Evolutionary conservation across 1,140 invertebrate species (phyloP), one percentile per base, ranked within the genome.

Genomic region (Proctacanthus coquilletti): DNA sequence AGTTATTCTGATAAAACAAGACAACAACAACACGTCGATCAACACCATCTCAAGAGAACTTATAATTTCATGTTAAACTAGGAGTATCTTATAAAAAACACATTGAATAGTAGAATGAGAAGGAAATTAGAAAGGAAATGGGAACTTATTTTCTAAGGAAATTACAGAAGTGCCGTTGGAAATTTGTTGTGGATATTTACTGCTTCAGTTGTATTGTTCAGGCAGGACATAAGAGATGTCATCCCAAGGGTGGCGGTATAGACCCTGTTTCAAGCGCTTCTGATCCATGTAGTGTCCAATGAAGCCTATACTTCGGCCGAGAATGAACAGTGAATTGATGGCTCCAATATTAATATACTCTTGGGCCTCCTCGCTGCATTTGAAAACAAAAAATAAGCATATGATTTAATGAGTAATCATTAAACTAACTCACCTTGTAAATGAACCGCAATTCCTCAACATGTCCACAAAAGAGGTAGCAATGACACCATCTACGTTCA

Each of bases 221-320:
- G 56, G 56, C 50, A 97, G 72, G 51, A 99, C 87, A 60, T 98
- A 98, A 4, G 88, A 93, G 63, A 99, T 98, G 60, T 99, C 96
- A 61, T 99, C 96, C 95, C 95, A 99, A 11, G 96, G 96, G 66
- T 98, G 95, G 48, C 96, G 79, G 64, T 99, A 99, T 5, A 99
- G 71, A 10, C 94, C 95, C 71, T 99, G 96, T 60, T 98, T 97
- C 62, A 99, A 71, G 45, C 95, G 71, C 65, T 93, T 96, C 66
- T 99, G 96, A 66, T 99, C 96, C 69, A 99, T 77, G 54, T 84
- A 98, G 62, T 99, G 96, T 32, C 93, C 95, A 60, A 99, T 95
- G 53, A 99, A 97, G 42, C 96, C 96, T 70, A 98, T 93, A 57
- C 87, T 95, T 45, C 96, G 74, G 21, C 96, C 96, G 23, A 99